These are phyloP conservation scores for Corythornis cristatus DNA, from an alignment of 2,113 vertebrate species.

Conservation along the genomic window DNA sequence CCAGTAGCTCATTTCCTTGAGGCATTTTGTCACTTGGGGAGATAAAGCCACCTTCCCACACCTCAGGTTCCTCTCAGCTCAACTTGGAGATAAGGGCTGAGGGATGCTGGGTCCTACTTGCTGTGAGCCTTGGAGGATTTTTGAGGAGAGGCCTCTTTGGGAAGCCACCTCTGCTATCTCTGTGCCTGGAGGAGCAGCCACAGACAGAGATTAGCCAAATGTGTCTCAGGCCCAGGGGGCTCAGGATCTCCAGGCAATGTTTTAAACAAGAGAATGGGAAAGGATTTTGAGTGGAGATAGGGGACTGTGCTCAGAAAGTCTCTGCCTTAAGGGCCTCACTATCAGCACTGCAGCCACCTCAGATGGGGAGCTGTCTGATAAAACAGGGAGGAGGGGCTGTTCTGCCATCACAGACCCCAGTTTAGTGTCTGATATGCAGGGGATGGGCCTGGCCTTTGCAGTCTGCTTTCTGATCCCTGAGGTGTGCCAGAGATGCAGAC, in stretches of 20 bases:
- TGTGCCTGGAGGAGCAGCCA: slow-evolving; percentile 40
- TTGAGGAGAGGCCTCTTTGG: slow-evolving; percentile 54
- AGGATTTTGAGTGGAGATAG: slow-evolving; percentile 37
- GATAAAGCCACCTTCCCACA: slow-evolving; percentile 70
- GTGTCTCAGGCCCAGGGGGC: slow-evolving; percentile 13
- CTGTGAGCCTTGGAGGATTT: slow-evolving; percentile 2
- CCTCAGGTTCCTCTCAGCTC: slow-evolving; percentile 65
- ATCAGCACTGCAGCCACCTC: slow-evolving; percentile 17
- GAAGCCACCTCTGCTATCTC: slow-evolving; percentile 72
- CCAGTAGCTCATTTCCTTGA: slow-evolving; percentile 54
- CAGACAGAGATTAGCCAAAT: slow-evolving; percentile 73
- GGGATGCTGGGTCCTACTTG: slow-evolving; percentile 55
- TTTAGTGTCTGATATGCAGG: background rate
- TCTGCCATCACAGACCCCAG: background rate
- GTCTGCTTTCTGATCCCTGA: background rate
- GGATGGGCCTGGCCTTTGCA: background rate
- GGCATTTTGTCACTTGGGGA: slow-evolving; percentile 67
- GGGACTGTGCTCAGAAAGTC: slow-evolving; percentile 8
- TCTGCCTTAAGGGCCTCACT: background rate
- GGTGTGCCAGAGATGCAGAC: fast-evolving
- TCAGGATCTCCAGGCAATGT: background rate
- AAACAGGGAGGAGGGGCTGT: background rate
- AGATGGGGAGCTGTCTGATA: background rate
- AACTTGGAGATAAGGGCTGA: slow-evolving; percentile 58
- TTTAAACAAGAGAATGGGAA: slow-evolving; percentile 14